Conservation (phyloP, 2,797 vertebrate genomes). For the Helicolenus hilgendorfi region DNA sequence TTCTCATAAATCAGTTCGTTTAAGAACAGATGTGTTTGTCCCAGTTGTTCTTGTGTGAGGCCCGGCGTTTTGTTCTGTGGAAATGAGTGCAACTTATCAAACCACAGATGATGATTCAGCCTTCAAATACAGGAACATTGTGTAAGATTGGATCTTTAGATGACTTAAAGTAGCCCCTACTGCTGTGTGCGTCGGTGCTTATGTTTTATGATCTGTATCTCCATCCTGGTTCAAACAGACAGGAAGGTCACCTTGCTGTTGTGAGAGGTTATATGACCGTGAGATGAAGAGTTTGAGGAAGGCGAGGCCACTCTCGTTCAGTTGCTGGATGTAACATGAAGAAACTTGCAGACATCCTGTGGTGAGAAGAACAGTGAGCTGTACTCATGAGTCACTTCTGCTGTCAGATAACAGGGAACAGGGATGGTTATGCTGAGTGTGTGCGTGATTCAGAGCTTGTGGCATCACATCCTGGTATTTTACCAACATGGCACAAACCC, state of each 20-base stretch:
- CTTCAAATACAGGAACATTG: neutral
- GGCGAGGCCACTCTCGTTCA: neutral
- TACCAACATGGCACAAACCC: constrained; percentile 44
- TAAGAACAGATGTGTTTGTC: neutral
- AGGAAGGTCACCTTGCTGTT: neutral
- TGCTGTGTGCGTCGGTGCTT: neutral
- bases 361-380: constrained; percentile 16
- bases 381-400: constrained; percentile 47
- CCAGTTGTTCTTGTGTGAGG: neutral
- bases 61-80: neutral
- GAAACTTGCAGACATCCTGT: constrained; percentile 53
- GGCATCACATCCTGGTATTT: constrained; percentile 56
- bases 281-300: neutral
- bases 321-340: constrained; percentile 13
- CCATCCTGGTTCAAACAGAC: neutral
- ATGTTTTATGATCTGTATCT: neutral
- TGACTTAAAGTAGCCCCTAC: neutral
- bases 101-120: constrained; percentile 28
- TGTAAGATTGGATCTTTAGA: constrained; percentile 15
- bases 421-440: neutral
- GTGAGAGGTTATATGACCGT: neutral
- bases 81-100: neutral
- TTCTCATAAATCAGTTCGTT: neutral
- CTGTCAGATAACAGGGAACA: constrained; percentile 34
- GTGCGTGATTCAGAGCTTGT: neutral